A percentile compares a stretch with the other conserved stretches of the same genome.
These are phyloP conservation scores for Ganaspis brasiliensis DNA, from an alignment of 2,888 invertebrate species.

Conservation along the genomic window DNA sequence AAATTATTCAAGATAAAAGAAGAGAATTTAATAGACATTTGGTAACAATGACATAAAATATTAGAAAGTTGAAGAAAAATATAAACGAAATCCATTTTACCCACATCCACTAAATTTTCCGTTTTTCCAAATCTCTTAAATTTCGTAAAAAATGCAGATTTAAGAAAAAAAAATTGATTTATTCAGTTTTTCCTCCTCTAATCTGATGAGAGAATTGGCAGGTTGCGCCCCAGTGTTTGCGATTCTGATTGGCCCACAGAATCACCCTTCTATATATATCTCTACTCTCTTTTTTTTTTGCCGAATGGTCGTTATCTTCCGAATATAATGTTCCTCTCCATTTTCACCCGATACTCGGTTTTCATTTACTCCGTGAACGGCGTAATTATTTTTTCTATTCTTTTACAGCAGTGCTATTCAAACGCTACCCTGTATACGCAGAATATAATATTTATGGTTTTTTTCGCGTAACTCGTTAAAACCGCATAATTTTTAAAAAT, in stretches of 20 bases:
- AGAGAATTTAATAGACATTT: no score
- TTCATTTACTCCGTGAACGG: background rate
- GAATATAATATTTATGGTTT: no score
- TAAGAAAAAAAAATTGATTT: background rate
- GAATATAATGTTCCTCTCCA: background rate
- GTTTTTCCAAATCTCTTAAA: background rate
- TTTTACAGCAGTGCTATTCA: background rate
- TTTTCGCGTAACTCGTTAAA: no score
- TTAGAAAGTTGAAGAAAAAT: no score
- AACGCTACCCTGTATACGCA: no score
- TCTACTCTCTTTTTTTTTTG: background rate
- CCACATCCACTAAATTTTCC: background rate
- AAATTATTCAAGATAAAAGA: no score
- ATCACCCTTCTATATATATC: background rate
- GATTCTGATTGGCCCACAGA: background rate
- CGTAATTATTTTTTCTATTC: conserved; percentile 2
- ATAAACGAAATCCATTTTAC: no score
- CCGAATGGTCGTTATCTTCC: background rate
- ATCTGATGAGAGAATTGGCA: conserved; percentile 6
- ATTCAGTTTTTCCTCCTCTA: background rate
- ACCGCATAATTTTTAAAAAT: no score
- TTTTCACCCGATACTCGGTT: background rate
- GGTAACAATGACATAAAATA: no score
- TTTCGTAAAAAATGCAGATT: background rate
- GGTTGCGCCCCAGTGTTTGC: background rate